Evolutionary conservation across 1,140 invertebrate species (phyloP), one percentile per base, ranked within the genome.

Genomic region (Manduca sexta): DNA sequence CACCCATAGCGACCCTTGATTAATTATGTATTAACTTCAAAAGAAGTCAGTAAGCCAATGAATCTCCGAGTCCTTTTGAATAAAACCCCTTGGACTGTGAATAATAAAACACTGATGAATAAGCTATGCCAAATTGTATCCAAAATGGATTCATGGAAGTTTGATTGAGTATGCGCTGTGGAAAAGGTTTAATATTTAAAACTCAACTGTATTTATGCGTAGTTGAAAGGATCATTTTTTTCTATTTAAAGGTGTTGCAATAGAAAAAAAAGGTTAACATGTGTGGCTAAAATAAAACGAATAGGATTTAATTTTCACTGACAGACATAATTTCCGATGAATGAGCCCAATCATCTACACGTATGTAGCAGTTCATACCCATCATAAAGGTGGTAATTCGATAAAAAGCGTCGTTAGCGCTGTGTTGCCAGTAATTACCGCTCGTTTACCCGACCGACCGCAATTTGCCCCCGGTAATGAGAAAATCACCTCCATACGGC

Each of bases 1-100:
- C 11, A 29, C 40, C 40, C 40, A 21, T 26, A 12, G 17, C 40
- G 35, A 40, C 12, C 14, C 45, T 21, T 38, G 34, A 40, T 52
- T 57, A 56, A 49, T 55, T 55, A 46, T 55, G 42, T 45, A 55
- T 55, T 55, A 55, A 49, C 42, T 52, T 52, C 49, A 53, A 48
- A 53, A 47, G 40, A 53, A 53, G 39, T 53, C 51, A 48, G 51
- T 47, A 48, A 48, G 51, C 45, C 34, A 53, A 53, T 53, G 40
- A 35, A 42, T 43, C 50, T 48, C 31, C 42, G 14, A 29, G 26
- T 33, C 16, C 8, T 15, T 31, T 8, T 18, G 21, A 30, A 38
- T n/a, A 21, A 41, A 5, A 17, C n/a, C 12, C 26, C 21, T 38
- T 7, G 14, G 43, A 4, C 18, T 12, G 34, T 53, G 51, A 48